Percentiles rank a stretch among this genome's conserved stretches.
These are phyloP conservation scores for Pantherophis vulpinus DNA, from an alignment of 2,797 vertebrate genomes.

Conservation along the genomic window DNA sequence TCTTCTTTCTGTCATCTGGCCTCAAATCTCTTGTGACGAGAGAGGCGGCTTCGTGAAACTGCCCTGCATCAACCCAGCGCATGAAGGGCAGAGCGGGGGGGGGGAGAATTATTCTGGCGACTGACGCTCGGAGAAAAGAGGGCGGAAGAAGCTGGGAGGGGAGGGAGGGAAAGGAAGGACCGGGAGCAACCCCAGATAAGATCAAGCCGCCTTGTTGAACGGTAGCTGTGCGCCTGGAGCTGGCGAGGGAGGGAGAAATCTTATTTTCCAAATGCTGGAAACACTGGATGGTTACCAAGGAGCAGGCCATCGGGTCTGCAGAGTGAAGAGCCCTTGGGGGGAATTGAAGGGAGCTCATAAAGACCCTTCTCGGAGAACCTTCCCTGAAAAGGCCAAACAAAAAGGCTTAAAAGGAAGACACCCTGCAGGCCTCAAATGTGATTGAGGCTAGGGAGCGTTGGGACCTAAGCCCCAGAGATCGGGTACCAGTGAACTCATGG, in stretches of 20 bases:
- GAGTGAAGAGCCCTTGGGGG: not conserved
- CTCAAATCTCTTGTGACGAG: conserved; percentile 61
- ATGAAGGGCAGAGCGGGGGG: not conserved
- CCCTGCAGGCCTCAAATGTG: not conserved
- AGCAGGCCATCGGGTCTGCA: not conserved
- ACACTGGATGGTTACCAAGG: not conserved
- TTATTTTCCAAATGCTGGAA: not conserved
- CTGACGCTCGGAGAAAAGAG: not conserved
- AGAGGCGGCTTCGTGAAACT: conserved; percentile 60
- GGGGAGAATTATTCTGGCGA: not conserved
- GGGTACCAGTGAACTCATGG: not conserved
- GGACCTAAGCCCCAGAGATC: not conserved
- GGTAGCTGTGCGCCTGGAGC: not conserved
- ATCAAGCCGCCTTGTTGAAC: not conserved
- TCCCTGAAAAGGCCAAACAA: not conserved
- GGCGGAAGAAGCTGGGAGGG: not conserved
- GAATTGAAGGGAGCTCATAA: not conserved
- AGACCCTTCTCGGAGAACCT: not conserved
- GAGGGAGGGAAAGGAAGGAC: not conserved
- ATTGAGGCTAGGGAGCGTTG: not conserved
- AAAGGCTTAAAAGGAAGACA: not conserved
- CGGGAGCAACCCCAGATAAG: not conserved
- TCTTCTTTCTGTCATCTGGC: conserved; percentile 63
- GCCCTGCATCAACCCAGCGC: conserved; percentile 9
- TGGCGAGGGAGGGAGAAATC: not conserved